These are phyloP conservation scores for Chymomyza costata DNA, from an alignment of 1,140 invertebrate genomes.

Conservation along the genomic window DNA sequence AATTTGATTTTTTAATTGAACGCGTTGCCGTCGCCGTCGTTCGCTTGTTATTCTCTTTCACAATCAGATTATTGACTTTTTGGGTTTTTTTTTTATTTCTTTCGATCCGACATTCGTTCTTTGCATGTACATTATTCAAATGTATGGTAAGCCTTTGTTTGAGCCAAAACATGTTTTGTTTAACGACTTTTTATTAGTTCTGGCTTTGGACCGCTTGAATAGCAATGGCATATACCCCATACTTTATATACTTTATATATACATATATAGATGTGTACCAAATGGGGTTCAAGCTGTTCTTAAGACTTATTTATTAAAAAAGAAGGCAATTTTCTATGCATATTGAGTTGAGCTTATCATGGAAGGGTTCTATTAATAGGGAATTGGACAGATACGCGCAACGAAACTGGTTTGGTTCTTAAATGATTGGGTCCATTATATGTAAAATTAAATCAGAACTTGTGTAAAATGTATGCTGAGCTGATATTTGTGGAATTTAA, in stretches of 20 bases:
- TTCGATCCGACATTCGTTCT: slow-evolving; percentile 13
- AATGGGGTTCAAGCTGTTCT: slow-evolving; percentile 37
- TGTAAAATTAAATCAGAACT: too few relatives aligned
- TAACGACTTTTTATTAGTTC: slow-evolving; percentile 69
- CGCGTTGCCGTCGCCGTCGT: slow-evolving; percentile 18
- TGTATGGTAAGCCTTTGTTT: slow-evolving; percentile 63
- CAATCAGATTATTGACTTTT: slow-evolving; percentile 68
- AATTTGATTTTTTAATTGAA: slow-evolving; percentile 63
- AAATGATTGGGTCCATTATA: too few relatives aligned
- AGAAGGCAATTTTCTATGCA: slow-evolving; percentile 26
- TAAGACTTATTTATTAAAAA: too few relatives aligned
- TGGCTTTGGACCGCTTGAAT: slow-evolving; percentile 12
- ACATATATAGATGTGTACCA: slow-evolving; percentile 7
- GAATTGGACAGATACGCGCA: too few relatives aligned
- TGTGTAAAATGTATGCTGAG: too few relatives aligned
- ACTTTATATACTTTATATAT: slow-evolving; percentile 3
- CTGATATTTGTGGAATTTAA: too few relatives aligned
- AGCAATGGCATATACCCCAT: background rate
- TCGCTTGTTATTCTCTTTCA: slow-evolving; percentile 25
- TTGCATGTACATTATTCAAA: slow-evolving; percentile 59
- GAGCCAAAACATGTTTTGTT: slow-evolving; percentile 63
- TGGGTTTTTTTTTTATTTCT: slow-evolving; percentile 18
- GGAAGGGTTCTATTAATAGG: too few relatives aligned
- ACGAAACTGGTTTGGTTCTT: too few relatives aligned
- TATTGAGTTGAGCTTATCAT: slow-evolving; percentile 21